Evolutionary conservation across 2,888 invertebrate species (phyloP).

Genomic region (Lapara coniferarum): DNA sequence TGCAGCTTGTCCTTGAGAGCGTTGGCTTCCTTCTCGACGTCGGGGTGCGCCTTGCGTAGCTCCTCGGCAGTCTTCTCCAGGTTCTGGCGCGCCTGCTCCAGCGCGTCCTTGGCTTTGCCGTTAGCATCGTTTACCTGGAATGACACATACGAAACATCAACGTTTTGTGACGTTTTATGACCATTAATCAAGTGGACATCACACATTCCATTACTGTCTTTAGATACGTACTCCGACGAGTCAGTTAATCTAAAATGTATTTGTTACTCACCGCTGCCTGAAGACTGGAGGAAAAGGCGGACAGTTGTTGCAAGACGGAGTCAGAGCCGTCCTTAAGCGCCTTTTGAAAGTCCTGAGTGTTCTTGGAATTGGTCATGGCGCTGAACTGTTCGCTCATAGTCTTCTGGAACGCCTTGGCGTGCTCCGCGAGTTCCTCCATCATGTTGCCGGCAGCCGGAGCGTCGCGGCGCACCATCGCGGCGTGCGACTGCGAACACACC

Average conservation of each 20-base stretch:
- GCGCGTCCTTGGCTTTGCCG: conserved; percentile 69
- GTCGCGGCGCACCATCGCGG: conserved; percentile 63
- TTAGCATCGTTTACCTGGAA: conserved; percentile 65
- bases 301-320: conserved; percentile 60
- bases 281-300: conserved; percentile 54
- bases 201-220: neutral
- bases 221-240: too few species aligned
- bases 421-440: conserved; percentile 65
- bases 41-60: conserved; percentile 69
- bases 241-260: too few species aligned
- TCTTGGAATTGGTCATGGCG: conserved; percentile 62
- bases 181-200: neutral
- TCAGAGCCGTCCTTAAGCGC: conserved; percentile 68
- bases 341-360: conserved; percentile 65
- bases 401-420: conserved; percentile 65
- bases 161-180: neutral
- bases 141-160: neutral
- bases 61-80: conserved; percentile 62
- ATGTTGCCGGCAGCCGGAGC: conserved; percentile 43
- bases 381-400: conserved; percentile 59
- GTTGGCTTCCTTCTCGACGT: conserved; percentile 66
- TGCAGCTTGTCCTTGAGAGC: conserved; percentile 61
- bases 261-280: conserved; percentile 62
- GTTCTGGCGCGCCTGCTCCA: conserved; percentile 60
- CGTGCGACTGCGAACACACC: conserved; percentile 51